phyloP scores from a whole-genome alignment of 2,797 vertebrate species.

The Philypnodon macrostomus region DNA sequence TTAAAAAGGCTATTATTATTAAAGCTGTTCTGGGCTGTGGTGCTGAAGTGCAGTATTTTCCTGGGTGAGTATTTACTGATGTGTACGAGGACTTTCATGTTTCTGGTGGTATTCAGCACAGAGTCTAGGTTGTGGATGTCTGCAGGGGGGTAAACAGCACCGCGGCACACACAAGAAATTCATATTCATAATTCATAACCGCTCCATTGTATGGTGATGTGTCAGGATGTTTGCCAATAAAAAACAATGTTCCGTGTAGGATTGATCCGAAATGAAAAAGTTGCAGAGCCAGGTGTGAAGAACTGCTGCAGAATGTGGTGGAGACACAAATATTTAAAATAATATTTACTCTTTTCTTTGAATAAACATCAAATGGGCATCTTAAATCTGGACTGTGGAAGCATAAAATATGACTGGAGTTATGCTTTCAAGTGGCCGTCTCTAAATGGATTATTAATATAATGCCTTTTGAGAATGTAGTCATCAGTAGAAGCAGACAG shows the following conservation, averaged over 20 bases:
- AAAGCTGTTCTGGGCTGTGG: slow-evolving; percentile 26
- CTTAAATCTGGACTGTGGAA: slow-evolving; percentile 44
- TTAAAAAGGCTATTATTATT: neutral
- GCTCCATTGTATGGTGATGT: slow-evolving; percentile 78
- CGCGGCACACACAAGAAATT: slow-evolving; percentile 72
- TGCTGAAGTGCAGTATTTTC: slow-evolving; percentile 39
- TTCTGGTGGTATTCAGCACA: slow-evolving; percentile 57
- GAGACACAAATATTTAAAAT: slow-evolving; percentile 60
- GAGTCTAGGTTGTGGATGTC: slow-evolving; percentile 74
- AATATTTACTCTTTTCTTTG: slow-evolving; percentile 63
- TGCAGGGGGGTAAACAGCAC: slow-evolving; percentile 81
- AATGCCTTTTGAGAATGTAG: too few relatives aligned
- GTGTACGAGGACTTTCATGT: slow-evolving; percentile 72
- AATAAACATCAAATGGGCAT: slow-evolving; percentile 39
- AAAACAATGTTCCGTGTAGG: slow-evolving; percentile 77
- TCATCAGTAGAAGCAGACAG: too few relatives aligned
- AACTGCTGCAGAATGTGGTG: slow-evolving; percentile 55
- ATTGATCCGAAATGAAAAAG: slow-evolving; percentile 74
- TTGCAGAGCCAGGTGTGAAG: slow-evolving; percentile 64
- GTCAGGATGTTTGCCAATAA: slow-evolving; percentile 84
- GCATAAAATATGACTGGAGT: too few relatives aligned
- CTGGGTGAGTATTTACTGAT: too few relatives aligned
- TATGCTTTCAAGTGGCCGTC: too few relatives aligned
- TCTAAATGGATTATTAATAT: too few relatives aligned
- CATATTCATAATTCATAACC: slow-evolving; percentile 80